A percentile compares a stretch with the other conserved stretches of the same genome.
Evolutionary conservation across 2,888 invertebrate species (phyloP).

Genomic region (Cantharis nigra): DNA sequence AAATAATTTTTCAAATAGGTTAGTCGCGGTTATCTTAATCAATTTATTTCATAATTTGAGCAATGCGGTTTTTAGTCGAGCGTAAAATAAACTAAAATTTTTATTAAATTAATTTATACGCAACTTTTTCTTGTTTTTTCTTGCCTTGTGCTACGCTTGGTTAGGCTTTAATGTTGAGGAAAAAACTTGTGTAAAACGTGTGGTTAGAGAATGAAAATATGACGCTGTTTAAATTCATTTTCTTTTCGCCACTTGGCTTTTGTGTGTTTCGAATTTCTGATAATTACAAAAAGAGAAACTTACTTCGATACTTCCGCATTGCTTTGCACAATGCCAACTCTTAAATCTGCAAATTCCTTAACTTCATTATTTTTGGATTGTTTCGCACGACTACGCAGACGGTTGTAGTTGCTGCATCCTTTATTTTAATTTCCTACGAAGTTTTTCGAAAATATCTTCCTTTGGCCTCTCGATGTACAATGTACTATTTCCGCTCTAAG

Average conservation of each 20-base stretch:
- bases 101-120: not conserved
- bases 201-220: not conserved
- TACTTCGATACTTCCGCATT: not conserved
- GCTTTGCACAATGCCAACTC: not conserved
- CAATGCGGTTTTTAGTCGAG: constrained; percentile 2
- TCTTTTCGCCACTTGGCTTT: not conserved
- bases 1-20: not conserved
- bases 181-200: not conserved
- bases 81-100: constrained; percentile 2
- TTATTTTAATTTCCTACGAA: too few species aligned
- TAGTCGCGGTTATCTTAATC: not conserved
- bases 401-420: not conserved
- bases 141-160: not conserved
- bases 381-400: not conserved
- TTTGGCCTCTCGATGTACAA: too few species aligned
- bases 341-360: not conserved
- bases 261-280: not conserved
- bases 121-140: not conserved
- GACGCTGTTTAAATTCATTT: not conserved
- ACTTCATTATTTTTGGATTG: not conserved
- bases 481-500: too few species aligned
- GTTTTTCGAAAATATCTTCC: too few species aligned
- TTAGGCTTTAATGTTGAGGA: not conserved
- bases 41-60: not conserved
- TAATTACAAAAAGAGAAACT: not conserved